These are phyloP conservation scores for Bubo bubo DNA, from an alignment of 2,113 vertebrate genomes.

Conservation along the genomic window DNA sequence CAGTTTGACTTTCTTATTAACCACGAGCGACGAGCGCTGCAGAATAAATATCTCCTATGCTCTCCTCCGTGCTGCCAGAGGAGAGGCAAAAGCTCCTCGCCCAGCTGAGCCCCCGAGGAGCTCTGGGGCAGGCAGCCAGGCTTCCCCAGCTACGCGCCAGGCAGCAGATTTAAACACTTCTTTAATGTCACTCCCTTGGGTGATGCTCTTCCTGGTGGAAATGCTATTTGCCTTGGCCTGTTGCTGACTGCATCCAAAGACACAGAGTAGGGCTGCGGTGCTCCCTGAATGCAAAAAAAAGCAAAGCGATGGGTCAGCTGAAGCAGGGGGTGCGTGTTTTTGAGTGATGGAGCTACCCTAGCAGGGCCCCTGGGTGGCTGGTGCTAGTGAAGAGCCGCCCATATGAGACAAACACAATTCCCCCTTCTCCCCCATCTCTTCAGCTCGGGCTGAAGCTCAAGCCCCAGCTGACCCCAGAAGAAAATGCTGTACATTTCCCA, in stretches of 20 bases:
- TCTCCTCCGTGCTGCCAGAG: not conserved
- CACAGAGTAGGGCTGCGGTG: not conserved
- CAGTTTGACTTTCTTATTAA: not conserved
- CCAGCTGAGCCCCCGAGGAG: not conserved
- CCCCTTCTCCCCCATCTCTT: not conserved
- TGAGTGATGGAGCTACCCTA: not conserved
- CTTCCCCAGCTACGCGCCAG: not conserved
- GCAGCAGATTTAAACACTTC: not conserved
- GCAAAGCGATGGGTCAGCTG: not conserved
- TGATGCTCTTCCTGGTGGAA: not conserved
- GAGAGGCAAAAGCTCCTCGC: not conserved
- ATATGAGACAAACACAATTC: not conserved
- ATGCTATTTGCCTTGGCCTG: not conserved
- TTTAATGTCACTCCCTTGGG: not conserved
- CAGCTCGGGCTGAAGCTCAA: not conserved
- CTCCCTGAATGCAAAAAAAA: not conserved
- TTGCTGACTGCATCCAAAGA: not conserved
- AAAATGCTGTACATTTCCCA: accelerated
- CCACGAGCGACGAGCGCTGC: accelerated
- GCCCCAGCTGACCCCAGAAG: not conserved
- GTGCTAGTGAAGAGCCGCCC: not conserved
- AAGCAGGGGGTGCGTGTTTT: accelerated
- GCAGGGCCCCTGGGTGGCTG: not conserved
- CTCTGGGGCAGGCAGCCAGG: not conserved
- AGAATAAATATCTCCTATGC: not conserved